Evolutionary conservation across 2,888 invertebrate species (phyloP).

Genomic region (Phytoseiulus persimilis): DNA sequence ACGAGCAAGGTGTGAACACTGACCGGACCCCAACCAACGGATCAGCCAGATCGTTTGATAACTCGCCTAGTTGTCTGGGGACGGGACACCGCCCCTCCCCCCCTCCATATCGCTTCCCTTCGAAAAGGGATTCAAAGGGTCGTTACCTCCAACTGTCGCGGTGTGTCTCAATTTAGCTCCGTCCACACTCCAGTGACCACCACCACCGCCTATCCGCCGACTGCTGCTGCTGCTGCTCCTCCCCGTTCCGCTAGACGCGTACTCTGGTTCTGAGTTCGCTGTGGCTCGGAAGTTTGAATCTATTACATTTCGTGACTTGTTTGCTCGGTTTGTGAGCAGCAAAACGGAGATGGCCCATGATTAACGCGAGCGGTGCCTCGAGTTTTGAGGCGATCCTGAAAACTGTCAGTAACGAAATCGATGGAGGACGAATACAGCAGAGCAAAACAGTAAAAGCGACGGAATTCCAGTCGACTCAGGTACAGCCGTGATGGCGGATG

Average conservation of each 20-base stretch:
- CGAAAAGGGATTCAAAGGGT: not conserved
- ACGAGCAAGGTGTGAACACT: conserved; percentile 5
- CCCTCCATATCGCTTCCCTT: not conserved
- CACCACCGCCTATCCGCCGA: not conserved
- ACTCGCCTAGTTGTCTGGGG: not conserved
- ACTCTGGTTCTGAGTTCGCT: not conserved
- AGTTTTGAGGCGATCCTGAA: no score
- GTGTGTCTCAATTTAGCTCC: conserved; percentile 5
- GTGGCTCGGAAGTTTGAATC: not conserved
- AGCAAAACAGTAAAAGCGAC: no score
- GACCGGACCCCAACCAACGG: not conserved
- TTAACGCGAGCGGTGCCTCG: no score
- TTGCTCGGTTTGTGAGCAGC: not conserved
- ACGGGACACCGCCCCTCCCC: not conserved
- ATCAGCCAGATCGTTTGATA: not conserved
- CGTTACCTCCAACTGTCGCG: conserved; percentile 5
- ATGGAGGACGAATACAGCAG: no score
- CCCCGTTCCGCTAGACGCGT: not conserved
- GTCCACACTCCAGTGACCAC: conserved; percentile 5
- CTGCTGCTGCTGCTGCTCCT: not conserved
- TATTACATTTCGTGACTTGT: not conserved
- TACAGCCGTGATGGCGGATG: no score
- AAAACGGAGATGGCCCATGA: no score
- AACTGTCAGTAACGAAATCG: no score
- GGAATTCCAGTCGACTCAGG: no score